These are phyloP conservation scores for Crotalus helleri DNA, from an alignment of 2,113 vertebrate species.

Conservation along the genomic window DNA sequence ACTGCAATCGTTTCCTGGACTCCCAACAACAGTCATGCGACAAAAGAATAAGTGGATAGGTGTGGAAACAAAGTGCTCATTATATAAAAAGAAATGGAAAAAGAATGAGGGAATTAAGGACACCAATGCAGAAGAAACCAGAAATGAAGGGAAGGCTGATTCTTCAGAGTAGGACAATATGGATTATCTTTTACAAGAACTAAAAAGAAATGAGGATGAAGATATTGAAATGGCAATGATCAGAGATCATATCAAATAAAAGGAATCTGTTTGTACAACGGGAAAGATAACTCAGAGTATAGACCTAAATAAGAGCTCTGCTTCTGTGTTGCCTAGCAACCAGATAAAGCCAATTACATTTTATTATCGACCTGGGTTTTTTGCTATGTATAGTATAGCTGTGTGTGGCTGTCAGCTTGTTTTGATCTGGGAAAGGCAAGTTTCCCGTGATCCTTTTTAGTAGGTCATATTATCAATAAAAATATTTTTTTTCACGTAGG, in stretches of 20 bases:
- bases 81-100: neutral
- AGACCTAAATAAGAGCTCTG: neutral
- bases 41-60: neutral
- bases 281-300: neutral
- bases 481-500: neutral
- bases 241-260: neutral
- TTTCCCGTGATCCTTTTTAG: neutral
- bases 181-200: neutral
- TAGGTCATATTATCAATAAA: neutral
- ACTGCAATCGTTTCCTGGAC: neutral
- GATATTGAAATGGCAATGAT: neutral
- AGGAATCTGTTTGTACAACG: neutral
- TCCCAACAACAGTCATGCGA: neutral
- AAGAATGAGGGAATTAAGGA: neutral
- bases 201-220: neutral
- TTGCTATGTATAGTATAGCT: neutral
- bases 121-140: neutral
- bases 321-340: neutral
- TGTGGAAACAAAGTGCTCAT: neutral
- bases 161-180: neutral
- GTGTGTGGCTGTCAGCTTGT: neutral
- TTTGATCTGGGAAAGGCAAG: neutral
- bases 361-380: neutral
- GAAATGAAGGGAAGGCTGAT: neutral
- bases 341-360: neutral